Conservation (phyloP, 2,888 invertebrate species). For the Epirrita christyi region DNA sequence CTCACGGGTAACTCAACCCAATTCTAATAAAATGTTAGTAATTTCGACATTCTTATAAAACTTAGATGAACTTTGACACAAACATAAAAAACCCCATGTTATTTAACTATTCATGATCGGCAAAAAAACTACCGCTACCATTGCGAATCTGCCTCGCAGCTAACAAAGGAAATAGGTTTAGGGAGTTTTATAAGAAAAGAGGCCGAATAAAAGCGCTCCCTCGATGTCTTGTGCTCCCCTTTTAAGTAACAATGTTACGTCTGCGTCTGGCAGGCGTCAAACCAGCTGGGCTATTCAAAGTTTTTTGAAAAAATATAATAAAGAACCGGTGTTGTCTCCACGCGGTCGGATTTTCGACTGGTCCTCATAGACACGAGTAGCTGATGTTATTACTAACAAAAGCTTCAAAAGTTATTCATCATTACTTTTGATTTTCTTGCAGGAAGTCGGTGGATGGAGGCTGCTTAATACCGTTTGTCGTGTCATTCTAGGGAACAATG, state of each 20-base stretch:
- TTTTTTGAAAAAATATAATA: constrained; percentile 46
- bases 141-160: constrained; percentile 65
- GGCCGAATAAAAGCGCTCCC: constrained; percentile 62
- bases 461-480: too few species aligned
- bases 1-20: constrained; percentile 13
- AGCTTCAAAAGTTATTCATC: neutral
- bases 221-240: constrained; percentile 68
- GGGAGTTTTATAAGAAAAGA: constrained; percentile 36
- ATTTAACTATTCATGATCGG: constrained; percentile 49
- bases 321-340: constrained; percentile 57
- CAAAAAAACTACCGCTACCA: constrained; percentile 56
- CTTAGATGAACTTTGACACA: constrained; percentile 74
- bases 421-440: too few species aligned
- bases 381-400: constrained; percentile 38
- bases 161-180: constrained; percentile 61
- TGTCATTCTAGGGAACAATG: too few species aligned
- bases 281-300: constrained; percentile 80
- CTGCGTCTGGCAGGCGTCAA: constrained; percentile 66
- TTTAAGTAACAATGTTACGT: constrained; percentile 73
- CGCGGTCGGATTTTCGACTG: constrained; percentile 72
- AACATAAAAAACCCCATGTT: constrained; percentile 60
- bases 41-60: constrained; percentile 41
- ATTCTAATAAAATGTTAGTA: constrained; percentile 15
- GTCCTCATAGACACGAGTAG: constrained; percentile 43
- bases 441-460: too few species aligned